Base-by-base conservation (phyloP, 2,888 invertebrate species). In the Limulus polyphemus region DNA sequence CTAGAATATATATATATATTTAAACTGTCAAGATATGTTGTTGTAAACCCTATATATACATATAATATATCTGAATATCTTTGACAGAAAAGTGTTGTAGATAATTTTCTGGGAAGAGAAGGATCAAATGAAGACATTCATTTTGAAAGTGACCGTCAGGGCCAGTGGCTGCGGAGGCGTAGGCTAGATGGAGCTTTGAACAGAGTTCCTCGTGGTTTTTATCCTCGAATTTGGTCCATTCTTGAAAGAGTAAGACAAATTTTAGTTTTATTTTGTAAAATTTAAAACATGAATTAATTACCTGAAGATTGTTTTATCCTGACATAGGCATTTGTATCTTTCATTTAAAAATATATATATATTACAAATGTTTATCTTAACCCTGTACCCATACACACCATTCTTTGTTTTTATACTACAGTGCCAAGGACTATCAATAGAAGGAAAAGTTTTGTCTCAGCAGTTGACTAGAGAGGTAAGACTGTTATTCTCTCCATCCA, bases 161-260 rank as follows among this genome's bases (percentile, higher is more conserved):
- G 99, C 0, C 97, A 98, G 76, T 99, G 99, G 99, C 79, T 99
- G 71, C 82, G 99, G 62, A 81, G 98, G 64, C 82, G 99, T 51
- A 79, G 97, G 67, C 82, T 99, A 50, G 99, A 99, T 77, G 99
- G 99, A 5, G 94, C 98, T 0, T 81, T 99, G 57, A 99, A 99
- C 78, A 82, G 99, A 64, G 98, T 99, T 2, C 99, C 99, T 0
- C 81, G 90, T 60, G 93, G 94, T 74, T 99, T 99, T 80, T 99
- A 99, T 77, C 88, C 92, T 1, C 81, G 90, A 67, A 91, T 97
- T 12, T 98, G 97, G 97, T 83, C 83, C 49, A 87, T 93, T 56
- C 79, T 93, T 14, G 92, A 92, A 80, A 84, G 84, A 79, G 90
- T 89, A 80, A 72, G 74, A 49, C n/a, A 14, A 7, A 48, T 55